Base-by-base conservation (phyloP, 2,797 vertebrate species). In the Pantherophis vulpinus region DNA sequence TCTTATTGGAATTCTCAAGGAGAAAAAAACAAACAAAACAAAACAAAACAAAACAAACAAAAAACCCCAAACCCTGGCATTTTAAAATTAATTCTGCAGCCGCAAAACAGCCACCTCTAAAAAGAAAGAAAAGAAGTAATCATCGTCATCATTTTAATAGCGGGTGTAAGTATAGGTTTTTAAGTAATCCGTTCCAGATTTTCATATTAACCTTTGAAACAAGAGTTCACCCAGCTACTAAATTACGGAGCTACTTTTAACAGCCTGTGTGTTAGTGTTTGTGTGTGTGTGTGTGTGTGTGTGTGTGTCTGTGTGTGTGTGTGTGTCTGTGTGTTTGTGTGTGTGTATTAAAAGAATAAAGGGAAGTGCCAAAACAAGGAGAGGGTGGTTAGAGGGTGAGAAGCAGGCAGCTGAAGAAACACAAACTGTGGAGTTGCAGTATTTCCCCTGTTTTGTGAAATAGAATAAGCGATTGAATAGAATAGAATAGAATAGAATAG, bases 51-150 rank as follows among this genome's bases (percentile, higher is more conserved):
- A 91, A 54, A 63, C 51, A 87, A 51, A 87, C 10, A 14, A 32
- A 63, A 55, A 66, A 10, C n/a, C 91, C 10, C 11, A 91, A 88
- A 88, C 66, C 70, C 98, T 98, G 98, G 98, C 98, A 98, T 98
- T 99, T 99, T 97, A 98, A 98, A 99, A 99, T 99, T 98, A 98
- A 99, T 99, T 99, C 70, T 98, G 98, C 98, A 98, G 98, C 98
- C 98, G 98, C 98, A 99, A 98, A 99, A 98, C 98, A 99, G 79
- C 56, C 56, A 74, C 37, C 61, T 42, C 79, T 25, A 59, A 10
- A 74, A 74, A 47, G 27, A 2, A 13, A 20, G 14, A 98, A 99
- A 98, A 98, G 98, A 98, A 98, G 97, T 98, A 97, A 29, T 42
- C 98, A 98, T 42, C 20, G 5, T 23, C 20, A 23, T 42, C 98